A percentile compares a stretch with the other conserved stretches of the same genome.
Conservation (phyloP, 2,888 invertebrate species). For the Hecatera dysodea region DNA sequence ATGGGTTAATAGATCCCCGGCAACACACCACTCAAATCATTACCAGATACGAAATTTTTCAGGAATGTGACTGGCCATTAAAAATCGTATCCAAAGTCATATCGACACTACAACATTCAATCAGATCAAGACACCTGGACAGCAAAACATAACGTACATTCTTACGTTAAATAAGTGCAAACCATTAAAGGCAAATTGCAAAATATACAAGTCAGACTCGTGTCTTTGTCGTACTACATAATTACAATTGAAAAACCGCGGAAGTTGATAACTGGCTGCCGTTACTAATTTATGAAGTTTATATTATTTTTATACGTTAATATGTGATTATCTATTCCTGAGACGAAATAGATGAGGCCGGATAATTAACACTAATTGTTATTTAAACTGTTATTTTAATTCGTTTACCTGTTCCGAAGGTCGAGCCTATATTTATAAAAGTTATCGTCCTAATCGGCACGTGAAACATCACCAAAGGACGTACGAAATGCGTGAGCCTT, state of each 20-base stretch:
- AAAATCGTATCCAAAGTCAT: conserved; percentile 34
- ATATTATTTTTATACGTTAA: conserved; percentile 54
- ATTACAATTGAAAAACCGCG: conserved; percentile 72
- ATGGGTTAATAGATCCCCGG: not conserved
- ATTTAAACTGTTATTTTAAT: conserved; percentile 40
- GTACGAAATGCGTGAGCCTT: conserved; percentile 4
- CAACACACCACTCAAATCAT: not conserved
- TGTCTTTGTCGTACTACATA: conserved; percentile 66
- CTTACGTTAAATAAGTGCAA: conserved; percentile 60
- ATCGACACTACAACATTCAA: conserved; percentile 40
- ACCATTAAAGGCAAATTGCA: conserved; percentile 68
- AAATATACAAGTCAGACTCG: conserved; percentile 57
- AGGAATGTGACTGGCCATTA: conserved; percentile 38
- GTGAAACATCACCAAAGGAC: not conserved
- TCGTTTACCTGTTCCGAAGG: conserved; percentile 49
- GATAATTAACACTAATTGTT: conserved; percentile 49
- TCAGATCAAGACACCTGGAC: conserved; percentile 60
- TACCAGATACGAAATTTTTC: conserved; percentile 16
- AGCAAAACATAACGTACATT: conserved; percentile 60
- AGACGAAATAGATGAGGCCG: conserved; percentile 44
- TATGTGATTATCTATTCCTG: conserved; percentile 46
- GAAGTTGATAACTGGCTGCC: conserved; percentile 68
- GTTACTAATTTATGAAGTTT: conserved; percentile 66
- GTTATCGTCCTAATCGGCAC: not conserved
- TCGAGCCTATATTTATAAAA: conserved; percentile 3